Conservation (phyloP, 2,113 vertebrate genomes). For the Catharus minimus region DNA sequence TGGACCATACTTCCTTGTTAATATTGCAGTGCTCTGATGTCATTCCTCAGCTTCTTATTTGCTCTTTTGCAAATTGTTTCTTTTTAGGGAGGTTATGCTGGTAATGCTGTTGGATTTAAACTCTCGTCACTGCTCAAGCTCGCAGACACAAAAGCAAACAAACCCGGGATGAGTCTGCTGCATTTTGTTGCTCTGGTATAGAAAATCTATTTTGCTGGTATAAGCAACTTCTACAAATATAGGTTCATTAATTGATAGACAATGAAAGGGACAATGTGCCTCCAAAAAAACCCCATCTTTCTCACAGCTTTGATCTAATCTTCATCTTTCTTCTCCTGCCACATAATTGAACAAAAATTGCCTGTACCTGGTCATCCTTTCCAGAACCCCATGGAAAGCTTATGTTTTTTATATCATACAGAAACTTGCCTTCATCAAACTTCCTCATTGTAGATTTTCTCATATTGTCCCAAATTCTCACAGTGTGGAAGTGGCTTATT, state of each 20-base stretch:
- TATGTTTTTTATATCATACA: neutral
- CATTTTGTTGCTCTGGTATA: constrained; percentile 96
- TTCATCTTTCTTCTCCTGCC: neutral
- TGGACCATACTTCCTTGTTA: neutral
- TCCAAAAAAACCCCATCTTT: neutral
- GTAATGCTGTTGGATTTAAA: constrained; percentile 97
- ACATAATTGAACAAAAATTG: neutral
- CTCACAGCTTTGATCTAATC: neutral
- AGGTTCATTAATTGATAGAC: neutral
- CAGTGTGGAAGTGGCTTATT: neutral
- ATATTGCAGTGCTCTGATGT: neutral
- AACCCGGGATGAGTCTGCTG: constrained; percentile 96
- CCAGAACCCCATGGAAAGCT: neutral
- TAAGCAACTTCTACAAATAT: neutral
- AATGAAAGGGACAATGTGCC: neutral
- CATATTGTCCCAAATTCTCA: neutral
- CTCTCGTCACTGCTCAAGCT: constrained; percentile 93
- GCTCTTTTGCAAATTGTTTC: constrained; percentile 10
- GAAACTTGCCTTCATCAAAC: neutral
- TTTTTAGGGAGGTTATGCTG: constrained; percentile 93
- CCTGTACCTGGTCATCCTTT: neutral
- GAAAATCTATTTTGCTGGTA: constrained; percentile 5
- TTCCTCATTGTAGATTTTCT: neutral
- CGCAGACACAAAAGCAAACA: constrained; percentile 97
- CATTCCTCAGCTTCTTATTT: constrained; percentile 8